Conservation (phyloP, 2,113 vertebrate species). For the Oenanthe melanoleuca region DNA sequence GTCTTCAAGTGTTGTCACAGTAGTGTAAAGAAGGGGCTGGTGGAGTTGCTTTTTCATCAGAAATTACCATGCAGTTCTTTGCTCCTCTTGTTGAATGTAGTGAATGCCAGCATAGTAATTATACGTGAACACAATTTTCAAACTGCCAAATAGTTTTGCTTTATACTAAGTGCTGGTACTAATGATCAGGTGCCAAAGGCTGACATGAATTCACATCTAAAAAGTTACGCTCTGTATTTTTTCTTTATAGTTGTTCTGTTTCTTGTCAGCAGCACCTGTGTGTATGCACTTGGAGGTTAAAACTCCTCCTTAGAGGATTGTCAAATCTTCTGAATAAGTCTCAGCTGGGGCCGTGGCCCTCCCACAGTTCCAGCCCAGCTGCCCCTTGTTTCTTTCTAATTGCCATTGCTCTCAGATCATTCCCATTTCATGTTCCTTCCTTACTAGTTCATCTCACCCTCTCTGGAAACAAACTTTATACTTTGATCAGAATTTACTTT, state of each 20-base stretch:
- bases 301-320: not conserved
- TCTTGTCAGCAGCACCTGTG: constrained; percentile 23
- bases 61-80: constrained; percentile 16
- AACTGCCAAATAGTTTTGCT: constrained; percentile 36
- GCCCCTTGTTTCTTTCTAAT: not conserved
- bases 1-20: constrained; percentile 5
- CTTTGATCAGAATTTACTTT: not conserved
- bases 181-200: constrained; percentile 32
- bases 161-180: not conserved
- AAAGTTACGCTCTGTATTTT: not conserved
- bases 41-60: constrained; percentile 20
- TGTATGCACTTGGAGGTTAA: not conserved
- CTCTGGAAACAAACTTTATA: not conserved
- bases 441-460: not conserved
- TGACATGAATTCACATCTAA: not conserved
- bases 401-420: not conserved
- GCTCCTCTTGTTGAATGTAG: not conserved
- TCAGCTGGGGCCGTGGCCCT: not conserved
- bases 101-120: constrained; percentile 19
- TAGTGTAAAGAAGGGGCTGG: not conserved
- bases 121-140: not conserved
- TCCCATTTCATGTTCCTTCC: not conserved
- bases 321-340: not conserved
- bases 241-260: not conserved
- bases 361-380: not conserved